Conservation (phyloP, 1,140 invertebrate species). For the Maconellicoccus hirsutus region DNA sequence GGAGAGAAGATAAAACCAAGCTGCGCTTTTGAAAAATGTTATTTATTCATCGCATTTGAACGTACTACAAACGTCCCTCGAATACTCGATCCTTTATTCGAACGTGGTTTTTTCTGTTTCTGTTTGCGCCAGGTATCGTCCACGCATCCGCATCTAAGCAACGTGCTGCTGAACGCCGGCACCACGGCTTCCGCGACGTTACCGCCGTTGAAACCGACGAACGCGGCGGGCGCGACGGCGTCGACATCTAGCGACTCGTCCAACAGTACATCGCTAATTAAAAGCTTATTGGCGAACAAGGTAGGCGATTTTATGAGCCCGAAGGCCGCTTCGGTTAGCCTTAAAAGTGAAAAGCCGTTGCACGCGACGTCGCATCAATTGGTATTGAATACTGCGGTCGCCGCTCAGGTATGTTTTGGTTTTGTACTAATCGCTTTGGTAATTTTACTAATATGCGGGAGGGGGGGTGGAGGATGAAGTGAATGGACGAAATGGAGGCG, state of each 20-base stretch:
- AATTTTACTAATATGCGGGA: too few relatives aligned
- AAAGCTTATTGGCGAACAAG: slow-evolving; percentile 74
- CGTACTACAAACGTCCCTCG: too few relatives aligned
- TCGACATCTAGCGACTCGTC: slow-evolving; percentile 34
- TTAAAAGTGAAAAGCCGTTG: slow-evolving; percentile 5
- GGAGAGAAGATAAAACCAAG: not conserved
- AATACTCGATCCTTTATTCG: too few relatives aligned
- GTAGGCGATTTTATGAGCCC: slow-evolving; percentile 40
- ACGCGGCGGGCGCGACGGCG: slow-evolving; percentile 32
- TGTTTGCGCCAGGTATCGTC: slow-evolving; percentile 37
- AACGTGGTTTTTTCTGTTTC: too few relatives aligned
- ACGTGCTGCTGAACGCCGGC: slow-evolving; percentile 43
- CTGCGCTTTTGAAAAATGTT: not conserved
- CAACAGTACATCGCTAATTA: slow-evolving; percentile 56
- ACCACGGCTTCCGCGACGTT: slow-evolving; percentile 30
- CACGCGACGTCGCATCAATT: not conserved
- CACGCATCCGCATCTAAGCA: slow-evolving; percentile 49
- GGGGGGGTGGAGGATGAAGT: too few relatives aligned
- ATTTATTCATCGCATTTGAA: slow-evolving; percentile 4
- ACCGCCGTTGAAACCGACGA: slow-evolving; percentile 32
- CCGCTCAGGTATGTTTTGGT: slow-evolving; percentile 23
- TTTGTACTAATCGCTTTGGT: too few relatives aligned
- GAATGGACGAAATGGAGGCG: too few relatives aligned
- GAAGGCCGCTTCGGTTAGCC: not conserved
- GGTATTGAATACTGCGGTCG: slow-evolving; percentile 23